Evolutionary conservation across 2,888 invertebrate genomes (phyloP).

Genomic region (Drosophila formosana): DNA sequence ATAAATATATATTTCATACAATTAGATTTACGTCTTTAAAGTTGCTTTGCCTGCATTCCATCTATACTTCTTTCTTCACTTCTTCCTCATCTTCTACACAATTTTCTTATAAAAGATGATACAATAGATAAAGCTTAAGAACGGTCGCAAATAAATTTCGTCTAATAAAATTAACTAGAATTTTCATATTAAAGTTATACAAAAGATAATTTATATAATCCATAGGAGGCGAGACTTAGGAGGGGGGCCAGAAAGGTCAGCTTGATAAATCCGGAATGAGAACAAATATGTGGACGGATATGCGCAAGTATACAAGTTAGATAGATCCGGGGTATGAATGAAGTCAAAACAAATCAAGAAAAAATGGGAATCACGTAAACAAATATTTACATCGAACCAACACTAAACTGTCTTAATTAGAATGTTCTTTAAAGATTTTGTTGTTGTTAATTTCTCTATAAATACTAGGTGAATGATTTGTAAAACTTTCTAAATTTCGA

Average conservation of each 20-base stretch:
- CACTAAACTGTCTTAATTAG: conserved; percentile 21
- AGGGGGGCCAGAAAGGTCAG: conserved; percentile 13
- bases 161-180: conserved; percentile 77
- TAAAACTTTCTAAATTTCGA: conserved; percentile 75
- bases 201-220: conserved; percentile 9
- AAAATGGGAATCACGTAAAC: conserved; percentile 1
- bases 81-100: conserved; percentile 54
- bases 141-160: conserved; percentile 63
- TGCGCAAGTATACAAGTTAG: conserved; percentile 66
- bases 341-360: conserved; percentile 7
- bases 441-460: conserved; percentile 18
- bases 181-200: conserved; percentile 36
- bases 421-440: conserved; percentile 14
- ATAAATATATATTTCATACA: conserved; percentile 74
- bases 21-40: conserved; percentile 78
- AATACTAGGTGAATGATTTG: conserved; percentile 52
- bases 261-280: conserved; percentile 29
- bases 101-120: conserved; percentile 62
- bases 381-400: conserved; percentile 47
- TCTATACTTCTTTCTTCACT: conserved; percentile 4
- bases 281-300: conserved; percentile 77
- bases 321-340: conserved; percentile 43
- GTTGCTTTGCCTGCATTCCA: conserved; percentile 73
- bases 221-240: background rate
- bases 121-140: conserved; percentile 47